Percentiles rank a stretch among this genome's conserved stretches.
Evolutionary conservation across 2,797 vertebrate species (phyloP).

Genomic region (Sciaenops ocellatus): DNA sequence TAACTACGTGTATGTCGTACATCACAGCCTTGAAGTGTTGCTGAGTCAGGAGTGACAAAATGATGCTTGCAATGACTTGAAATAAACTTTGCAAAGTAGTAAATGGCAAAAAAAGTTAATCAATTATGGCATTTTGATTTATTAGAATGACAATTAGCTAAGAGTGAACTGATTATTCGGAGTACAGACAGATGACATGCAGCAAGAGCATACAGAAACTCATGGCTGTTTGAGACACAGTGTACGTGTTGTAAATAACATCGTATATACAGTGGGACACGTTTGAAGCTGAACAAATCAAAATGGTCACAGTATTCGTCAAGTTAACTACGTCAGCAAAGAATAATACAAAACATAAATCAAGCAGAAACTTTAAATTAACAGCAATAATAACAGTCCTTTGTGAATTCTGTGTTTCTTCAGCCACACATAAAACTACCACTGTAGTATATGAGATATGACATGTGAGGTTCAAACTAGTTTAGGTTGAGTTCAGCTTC

Average conservation of each 20-base stretch:
- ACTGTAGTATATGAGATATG: background rate
- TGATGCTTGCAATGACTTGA: background rate
- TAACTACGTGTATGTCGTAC: background rate
- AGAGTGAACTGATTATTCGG: slow-evolving; percentile 43
- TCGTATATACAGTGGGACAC: slow-evolving; percentile 22
- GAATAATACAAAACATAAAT: slow-evolving; percentile 15
- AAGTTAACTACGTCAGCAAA: slow-evolving; percentile 41
- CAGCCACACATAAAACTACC: slow-evolving; percentile 11
- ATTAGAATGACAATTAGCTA: slow-evolving; percentile 60
- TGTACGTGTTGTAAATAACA: slow-evolving; percentile 33
- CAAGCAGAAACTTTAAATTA: slow-evolving; percentile 12
- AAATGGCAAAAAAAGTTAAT: background rate
- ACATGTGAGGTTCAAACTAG: slow-evolving; percentile 13
- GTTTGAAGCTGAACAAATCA: slow-evolving; percentile 31
- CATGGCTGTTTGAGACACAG: slow-evolving; percentile 40
- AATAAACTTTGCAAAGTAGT: background rate
- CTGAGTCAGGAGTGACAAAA: background rate
- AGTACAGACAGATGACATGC: slow-evolving; percentile 70
- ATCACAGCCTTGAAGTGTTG: background rate
- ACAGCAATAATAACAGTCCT: slow-evolving; percentile 62
- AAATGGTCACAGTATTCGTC: slow-evolving; percentile 54
- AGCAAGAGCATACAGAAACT: slow-evolving; percentile 60
- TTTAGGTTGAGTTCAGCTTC: background rate
- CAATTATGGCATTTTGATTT: slow-evolving; percentile 55
- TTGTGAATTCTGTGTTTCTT: slow-evolving; percentile 28